Base-by-base conservation (phyloP, 1,140 invertebrate genomes). In the Cydia strobilella region DNA sequence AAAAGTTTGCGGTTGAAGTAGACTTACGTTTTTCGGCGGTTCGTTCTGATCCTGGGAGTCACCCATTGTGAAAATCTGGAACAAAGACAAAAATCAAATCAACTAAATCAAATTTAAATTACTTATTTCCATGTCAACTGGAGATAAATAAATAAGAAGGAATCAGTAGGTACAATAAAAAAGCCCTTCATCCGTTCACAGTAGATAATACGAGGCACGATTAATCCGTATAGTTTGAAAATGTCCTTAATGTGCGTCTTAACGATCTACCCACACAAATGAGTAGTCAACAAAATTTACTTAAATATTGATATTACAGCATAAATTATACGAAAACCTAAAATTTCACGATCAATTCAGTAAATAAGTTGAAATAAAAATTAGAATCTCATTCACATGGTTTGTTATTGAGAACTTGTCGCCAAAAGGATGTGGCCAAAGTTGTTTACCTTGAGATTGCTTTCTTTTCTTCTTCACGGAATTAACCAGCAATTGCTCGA, bases 21-120 rank as follows among this genome's bases (percentile, higher is more conserved):
- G 75, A 90, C 89, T 87, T 82, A 91, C 90, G 85, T 91, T 88
- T 77, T 89, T 91, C 80, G 89, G 86, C 45, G 89, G 87, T 23
- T 91, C 89, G 80, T 88, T 88, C 73, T 90, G 89, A 72, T 90
- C 89, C 65, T 79, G 73, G 75, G 87, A 85, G 39, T 91, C 90
- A 84, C 88, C 84, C 90, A 91, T 91, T 79, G 72, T 87, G 72
- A 25, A 74, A 27, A 48, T 23, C 81, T 82, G 74, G 75, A 84
- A 83, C 51, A 74, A 74, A 74, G 69, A 23, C 7, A 23, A 59
- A 59, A 59, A 23, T 59, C 0, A 59, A 59, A 18, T 51, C n/a
- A 18, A 9, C 20, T 59, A 10, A 20, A 59, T 59, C 18, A 10
- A 59, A 51, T 51, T 18, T 51, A n/a, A n/a, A 45, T 59, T 12